Evolutionary conservation across 2,797 vertebrate genomes (phyloP).

Genomic region (Avahi laniger): DNA sequence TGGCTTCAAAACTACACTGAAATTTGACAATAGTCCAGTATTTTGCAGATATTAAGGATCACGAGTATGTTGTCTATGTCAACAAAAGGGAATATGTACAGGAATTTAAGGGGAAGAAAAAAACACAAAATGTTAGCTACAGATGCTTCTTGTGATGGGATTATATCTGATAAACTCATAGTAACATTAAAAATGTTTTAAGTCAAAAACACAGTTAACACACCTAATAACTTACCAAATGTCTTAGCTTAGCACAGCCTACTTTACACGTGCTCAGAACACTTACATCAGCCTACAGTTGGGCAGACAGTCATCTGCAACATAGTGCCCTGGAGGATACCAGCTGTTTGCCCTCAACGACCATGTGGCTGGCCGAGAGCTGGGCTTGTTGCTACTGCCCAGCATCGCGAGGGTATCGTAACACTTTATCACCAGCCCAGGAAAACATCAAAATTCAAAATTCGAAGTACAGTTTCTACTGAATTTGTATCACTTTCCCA

Average conservation of each 20-base stretch:
- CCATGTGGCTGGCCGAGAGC: not conserved
- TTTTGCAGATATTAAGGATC: not conserved
- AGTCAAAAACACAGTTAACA: not conserved
- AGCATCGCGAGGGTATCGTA: not conserved
- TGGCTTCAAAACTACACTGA: not conserved
- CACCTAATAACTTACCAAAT: not conserved
- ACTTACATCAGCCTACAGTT: not conserved
- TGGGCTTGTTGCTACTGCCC: not conserved
- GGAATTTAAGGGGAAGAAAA: not conserved
- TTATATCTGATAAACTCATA: not conserved
- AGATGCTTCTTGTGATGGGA: not conserved
- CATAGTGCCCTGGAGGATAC: not conserved
- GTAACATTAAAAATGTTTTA: not conserved
- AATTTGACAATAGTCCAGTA: not conserved
- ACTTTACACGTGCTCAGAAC: not conserved
- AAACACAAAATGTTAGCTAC: not conserved
- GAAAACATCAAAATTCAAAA: not conserved
- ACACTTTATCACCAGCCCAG: not conserved
- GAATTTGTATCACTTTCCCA: not conserved
- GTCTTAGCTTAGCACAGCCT: not conserved
- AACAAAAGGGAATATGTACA: not conserved
- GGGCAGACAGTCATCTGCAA: not conserved
- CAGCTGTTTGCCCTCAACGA: not conserved
- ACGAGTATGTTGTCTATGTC: not conserved
- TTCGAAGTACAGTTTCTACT: not conserved